Base-by-base conservation (phyloP, 2,113 vertebrate species). In the Pygoscelis antarcticus region DNA sequence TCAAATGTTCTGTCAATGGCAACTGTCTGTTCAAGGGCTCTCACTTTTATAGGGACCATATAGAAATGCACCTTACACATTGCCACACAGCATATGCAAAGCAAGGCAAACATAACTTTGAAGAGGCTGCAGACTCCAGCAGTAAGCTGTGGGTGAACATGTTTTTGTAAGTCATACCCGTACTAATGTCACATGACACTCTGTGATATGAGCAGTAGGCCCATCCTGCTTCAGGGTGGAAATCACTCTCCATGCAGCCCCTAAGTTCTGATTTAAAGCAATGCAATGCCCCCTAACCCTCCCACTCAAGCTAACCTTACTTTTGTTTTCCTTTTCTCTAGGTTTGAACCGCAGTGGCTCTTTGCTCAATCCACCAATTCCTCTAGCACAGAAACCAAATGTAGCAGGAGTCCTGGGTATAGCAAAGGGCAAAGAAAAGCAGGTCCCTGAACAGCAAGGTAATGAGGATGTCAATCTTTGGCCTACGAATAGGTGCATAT, bases 311-410 rank as follows among this genome's bases (percentile, higher is more conserved):
- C 25, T 96, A 30, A 91, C 26, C 49, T 79, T 64, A 13, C 23
- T 91, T 77, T 64, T 66, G 22, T 64, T 94, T 92, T 90, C 30
- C 29, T 49, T 78, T 79, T 83, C 62, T 90, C 34, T 94, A 99
- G 99, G 99, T 94, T 97, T 99, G 86, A 98, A 98, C 66, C 98
- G 99, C 89, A 99, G 99, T 95, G 99, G 98, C 96, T 99, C 99
- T 57, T 98, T 98, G 92, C 96, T 99, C 96, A 98, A 97, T 97
- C 81, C 98, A 96, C 94, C 99, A 95, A 98, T 98, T 49, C 98
- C 99, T n/a, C 98, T 99, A 30, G 97, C 98, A 66, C 98, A 98
- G 93, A 99, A 99, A 98, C 88, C 96, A 51, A 98, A 96, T 4
- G 97, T 98, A 12, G 97, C 99, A 64, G 97, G 97, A 76, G 98